These are phyloP conservation scores for Gastracanthus pulcherrimus DNA, from an alignment of 2,888 invertebrate genomes.

Conservation along the genomic window DNA sequence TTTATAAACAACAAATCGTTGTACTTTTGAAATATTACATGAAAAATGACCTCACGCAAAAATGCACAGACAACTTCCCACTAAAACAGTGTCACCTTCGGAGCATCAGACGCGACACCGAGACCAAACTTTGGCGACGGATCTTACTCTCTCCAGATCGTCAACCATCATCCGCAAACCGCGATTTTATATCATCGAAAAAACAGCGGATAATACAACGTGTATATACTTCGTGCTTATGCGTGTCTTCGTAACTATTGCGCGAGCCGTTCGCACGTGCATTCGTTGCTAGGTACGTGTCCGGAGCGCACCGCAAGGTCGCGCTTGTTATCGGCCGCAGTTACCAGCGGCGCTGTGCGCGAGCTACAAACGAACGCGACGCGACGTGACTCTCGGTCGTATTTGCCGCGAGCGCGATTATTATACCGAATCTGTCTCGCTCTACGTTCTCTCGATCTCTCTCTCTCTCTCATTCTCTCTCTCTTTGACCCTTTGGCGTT, in stretches of 20 bases:
- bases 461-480: not conserved
- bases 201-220: too few relatives aligned
- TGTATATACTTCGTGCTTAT: too few relatives aligned
- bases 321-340: constrained; percentile 45
- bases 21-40: too few relatives aligned
- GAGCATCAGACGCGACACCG: too few relatives aligned
- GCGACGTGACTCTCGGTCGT: not conserved
- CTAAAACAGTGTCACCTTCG: too few relatives aligned
- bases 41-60: too few relatives aligned
- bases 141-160: too few relatives aligned
- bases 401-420: not conserved
- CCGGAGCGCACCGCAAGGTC: constrained; percentile 43
- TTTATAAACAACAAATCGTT: not conserved
- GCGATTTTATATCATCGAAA: too few relatives aligned
- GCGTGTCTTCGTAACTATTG: not conserved
- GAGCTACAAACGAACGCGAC: not conserved
- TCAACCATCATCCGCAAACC: too few relatives aligned
- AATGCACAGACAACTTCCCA: too few relatives aligned
- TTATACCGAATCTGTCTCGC: not conserved
- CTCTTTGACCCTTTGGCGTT: not conserved
- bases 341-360: constrained; percentile 22
- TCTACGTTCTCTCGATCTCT: not conserved
- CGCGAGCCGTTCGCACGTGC: not conserved
- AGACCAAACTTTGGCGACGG: too few relatives aligned
- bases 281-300: constrained; percentile 46